Base-by-base conservation (phyloP, 2,888 invertebrate species). In the Tinea pellionella region DNA sequence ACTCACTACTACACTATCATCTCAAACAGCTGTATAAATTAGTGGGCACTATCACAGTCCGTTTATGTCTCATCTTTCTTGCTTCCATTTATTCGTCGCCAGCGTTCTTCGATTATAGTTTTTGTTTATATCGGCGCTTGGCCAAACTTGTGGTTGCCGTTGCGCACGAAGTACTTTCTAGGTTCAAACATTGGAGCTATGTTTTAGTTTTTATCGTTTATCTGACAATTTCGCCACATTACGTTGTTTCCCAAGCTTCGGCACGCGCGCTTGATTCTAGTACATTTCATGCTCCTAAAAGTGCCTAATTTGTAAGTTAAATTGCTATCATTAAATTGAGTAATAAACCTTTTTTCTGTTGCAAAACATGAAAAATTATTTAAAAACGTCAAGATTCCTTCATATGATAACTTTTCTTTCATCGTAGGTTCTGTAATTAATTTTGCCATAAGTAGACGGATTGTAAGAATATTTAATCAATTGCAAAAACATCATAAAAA, bases 231-330 rank as follows among this genome's bases (percentile, higher is more conserved):
- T 68, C 70, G 64, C 65, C 66, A 69, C 61, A 29, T 47, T 37
- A n/a, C 59, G 51, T 65, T 59, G 64, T 72, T 70, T 68, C 69
- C 64, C 59, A 68, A 72, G 66, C 64, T 60, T 63, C 60, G 62
- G 64, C 65, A 69, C 69, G 66, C 66, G 68, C 68, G 56, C 11
- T 32, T 68, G 66, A 66, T 64, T 64, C 70, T 67, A 67, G 64
- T 71, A 73, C 70, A 68, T 68, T 80, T 78, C 77, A 80, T 72
- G 81, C 73, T 75, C 71, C 74, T 73, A 74, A 78, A 73, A 71
- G 67, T 69, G 65, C 69, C 65, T 66, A 65, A 67, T 67, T 66
- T 65, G 63, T 64, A 61, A 64, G 61, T 67, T 67, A 74, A 67
- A 80, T 77, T 75, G 70, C 71, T 70, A 65, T 69, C 69, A 68